Percentiles rank a stretch among this genome's conserved stretches.
Conservation (phyloP, 2,888 invertebrate species). For the Dysmachus trigonus region DNA sequence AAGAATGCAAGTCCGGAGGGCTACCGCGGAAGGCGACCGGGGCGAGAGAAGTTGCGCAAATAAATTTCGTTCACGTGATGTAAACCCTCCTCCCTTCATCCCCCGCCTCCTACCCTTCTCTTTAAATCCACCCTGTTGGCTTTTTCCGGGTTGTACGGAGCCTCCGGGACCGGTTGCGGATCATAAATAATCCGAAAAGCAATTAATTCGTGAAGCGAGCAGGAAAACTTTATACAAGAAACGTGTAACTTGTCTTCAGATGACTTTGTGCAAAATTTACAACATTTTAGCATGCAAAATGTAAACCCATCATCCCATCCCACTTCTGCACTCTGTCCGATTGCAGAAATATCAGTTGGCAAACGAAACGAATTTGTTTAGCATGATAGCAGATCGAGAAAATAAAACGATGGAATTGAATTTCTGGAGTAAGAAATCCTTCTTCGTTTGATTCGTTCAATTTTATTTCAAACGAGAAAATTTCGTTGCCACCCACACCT, state of each 20-base stretch:
- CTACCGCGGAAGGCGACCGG: background rate
- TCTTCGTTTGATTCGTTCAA: background rate
- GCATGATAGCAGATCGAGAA: background rate
- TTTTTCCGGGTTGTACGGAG: background rate
- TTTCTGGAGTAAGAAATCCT: background rate
- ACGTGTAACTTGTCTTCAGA: slow-evolving; percentile 25
- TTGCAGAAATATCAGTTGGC: background rate
- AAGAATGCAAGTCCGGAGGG: background rate
- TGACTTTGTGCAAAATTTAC: slow-evolving; percentile 21
- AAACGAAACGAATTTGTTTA: background rate
- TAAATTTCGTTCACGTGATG: slow-evolving; percentile 33
- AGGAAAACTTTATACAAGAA: slow-evolving; percentile 41
- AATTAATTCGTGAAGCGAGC: slow-evolving; percentile 20
- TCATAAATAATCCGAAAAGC: slow-evolving; percentile 27
- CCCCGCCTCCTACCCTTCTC: too few species aligned
- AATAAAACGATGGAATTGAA: background rate
- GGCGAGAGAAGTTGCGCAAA: slow-evolving; percentile 16
- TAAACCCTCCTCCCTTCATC: background rate
- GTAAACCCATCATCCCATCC: background rate
- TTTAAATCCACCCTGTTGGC: background rate
- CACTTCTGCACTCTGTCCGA: background rate
- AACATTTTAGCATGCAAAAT: slow-evolving; percentile 32
- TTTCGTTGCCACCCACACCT: background rate
- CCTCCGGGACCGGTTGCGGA: slow-evolving; percentile 13
- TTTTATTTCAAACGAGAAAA: background rate